Conservation (phyloP, 2,888 invertebrate genomes). For the Mylabris sibirica region DNA sequence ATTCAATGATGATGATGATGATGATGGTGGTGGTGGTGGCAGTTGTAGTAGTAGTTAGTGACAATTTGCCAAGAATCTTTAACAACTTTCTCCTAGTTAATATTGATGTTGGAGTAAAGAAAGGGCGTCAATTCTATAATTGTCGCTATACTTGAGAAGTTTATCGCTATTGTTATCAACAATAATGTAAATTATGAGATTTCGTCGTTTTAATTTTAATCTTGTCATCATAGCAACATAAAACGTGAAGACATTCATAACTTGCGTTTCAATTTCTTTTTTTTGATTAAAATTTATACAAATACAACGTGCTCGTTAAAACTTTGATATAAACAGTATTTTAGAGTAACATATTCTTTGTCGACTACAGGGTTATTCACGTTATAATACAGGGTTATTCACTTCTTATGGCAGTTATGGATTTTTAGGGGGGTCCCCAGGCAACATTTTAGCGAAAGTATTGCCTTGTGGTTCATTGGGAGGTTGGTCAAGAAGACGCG, state of each 20-base stretch:
- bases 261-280: not conserved
- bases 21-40: not conserved
- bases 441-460: too few relatives aligned
- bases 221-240: too few relatives aligned
- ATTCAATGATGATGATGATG: conserved; percentile 7
- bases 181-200: not conserved
- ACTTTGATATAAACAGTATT: not conserved
- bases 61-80: conserved; percentile 10
- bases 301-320: not conserved
- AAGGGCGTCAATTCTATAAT: not conserved
- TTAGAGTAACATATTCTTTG: too few relatives aligned
- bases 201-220: not conserved
- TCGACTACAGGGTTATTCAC: too few relatives aligned
- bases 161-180: conserved; percentile 12
- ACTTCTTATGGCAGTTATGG: too few relatives aligned
- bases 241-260: not conserved
- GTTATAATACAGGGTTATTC: too few relatives aligned
- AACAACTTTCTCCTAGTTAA: not conserved
- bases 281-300: not conserved
- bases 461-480: too few relatives aligned
- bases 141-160: conserved; percentile 2
- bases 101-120: not conserved
- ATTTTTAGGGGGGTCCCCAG: too few relatives aligned
- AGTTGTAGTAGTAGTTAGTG: not conserved
- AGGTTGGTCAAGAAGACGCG: too few relatives aligned